Percentiles rank a stretch among this genome's conserved stretches.
Evolutionary conservation across 2,797 vertebrate genomes (phyloP).

Genomic region (Austrolebias charrua): DNA sequence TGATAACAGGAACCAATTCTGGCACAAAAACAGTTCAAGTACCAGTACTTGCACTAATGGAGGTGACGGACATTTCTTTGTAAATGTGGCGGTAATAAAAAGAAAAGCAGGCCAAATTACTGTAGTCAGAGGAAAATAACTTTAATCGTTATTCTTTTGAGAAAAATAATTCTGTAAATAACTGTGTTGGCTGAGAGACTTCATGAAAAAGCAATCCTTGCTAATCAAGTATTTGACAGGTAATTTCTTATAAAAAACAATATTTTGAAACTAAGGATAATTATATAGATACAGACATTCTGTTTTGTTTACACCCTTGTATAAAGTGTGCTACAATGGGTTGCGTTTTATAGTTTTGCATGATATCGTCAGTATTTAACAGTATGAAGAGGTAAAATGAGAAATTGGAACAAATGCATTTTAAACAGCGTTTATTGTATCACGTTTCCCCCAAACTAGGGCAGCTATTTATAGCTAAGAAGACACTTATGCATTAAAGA

Average conservation of each 20-base stretch:
- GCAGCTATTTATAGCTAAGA: slow-evolving; percentile 69
- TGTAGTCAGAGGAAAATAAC: slow-evolving; percentile 23
- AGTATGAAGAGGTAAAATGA: slow-evolving; percentile 16
- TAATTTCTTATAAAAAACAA: not conserved
- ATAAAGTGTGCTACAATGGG: not conserved
- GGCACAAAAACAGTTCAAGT: slow-evolving; percentile 19
- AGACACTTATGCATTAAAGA: slow-evolving; percentile 65
- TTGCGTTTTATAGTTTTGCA: not conserved
- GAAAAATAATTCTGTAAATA: slow-evolving; percentile 16
- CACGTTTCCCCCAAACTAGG: slow-evolving; percentile 61
- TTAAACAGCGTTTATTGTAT: slow-evolving; percentile 63
- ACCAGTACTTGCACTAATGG: slow-evolving; percentile 33
- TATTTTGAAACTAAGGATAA: not conserved
- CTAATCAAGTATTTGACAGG: not conserved
- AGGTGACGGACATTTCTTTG: slow-evolving; percentile 6
- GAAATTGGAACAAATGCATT: slow-evolving; percentile 55
- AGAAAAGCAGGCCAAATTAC: slow-evolving; percentile 28
- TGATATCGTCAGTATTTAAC: slow-evolving; percentile 18
- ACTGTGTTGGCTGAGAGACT: slow-evolving; percentile 27
- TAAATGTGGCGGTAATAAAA: slow-evolving; percentile 23
- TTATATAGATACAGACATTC: slow-evolving; percentile 2
- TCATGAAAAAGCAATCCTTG: not conserved
- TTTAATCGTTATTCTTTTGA: slow-evolving; percentile 19
- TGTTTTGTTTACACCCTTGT: slow-evolving; percentile 16
- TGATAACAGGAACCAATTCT: slow-evolving; percentile 13